Evolutionary conservation across 2,888 invertebrate genomes (phyloP).

Genomic region (Philereme transversata): DNA sequence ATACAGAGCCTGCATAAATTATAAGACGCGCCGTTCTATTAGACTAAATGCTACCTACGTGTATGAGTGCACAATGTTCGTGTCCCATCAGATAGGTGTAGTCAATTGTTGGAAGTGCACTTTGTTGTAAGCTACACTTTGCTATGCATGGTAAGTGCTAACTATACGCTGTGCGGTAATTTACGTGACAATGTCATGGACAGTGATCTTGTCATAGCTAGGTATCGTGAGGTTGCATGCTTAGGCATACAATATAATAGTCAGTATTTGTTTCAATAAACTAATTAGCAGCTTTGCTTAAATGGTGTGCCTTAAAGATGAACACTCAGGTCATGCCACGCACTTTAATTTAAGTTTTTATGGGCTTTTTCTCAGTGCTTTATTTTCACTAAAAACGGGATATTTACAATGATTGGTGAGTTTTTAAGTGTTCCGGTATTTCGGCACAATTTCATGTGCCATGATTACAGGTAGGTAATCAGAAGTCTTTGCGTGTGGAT

Average conservation of each 20-base stretch:
- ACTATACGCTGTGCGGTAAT: constrained; percentile 46
- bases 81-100: constrained; percentile 59
- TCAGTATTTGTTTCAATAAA: too few relatives aligned
- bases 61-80: constrained; percentile 51
- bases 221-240: neutral
- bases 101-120: constrained; percentile 69
- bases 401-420: too few relatives aligned
- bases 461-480: too few relatives aligned
- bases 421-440: too few relatives aligned
- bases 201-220: constrained; percentile 4
- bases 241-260: neutral
- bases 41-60: constrained; percentile 19
- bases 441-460: too few relatives aligned
- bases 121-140: constrained; percentile 51
- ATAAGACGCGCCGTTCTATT: constrained; percentile 15
- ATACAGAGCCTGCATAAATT: constrained; percentile 18
- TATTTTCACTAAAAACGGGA: too few relatives aligned
- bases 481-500: too few relatives aligned
- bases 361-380: too few relatives aligned
- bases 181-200: constrained; percentile 43
- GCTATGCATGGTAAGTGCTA: constrained; percentile 38
- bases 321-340: too few relatives aligned
- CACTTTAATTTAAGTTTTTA: too few relatives aligned
- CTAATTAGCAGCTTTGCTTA: too few relatives aligned
- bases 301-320: too few relatives aligned